Percentiles rank a stretch among this genome's conserved stretches.
phyloP scores from a whole-genome alignment of 2,797 vertebrate species.

The Siniperca scherzeri region DNA sequence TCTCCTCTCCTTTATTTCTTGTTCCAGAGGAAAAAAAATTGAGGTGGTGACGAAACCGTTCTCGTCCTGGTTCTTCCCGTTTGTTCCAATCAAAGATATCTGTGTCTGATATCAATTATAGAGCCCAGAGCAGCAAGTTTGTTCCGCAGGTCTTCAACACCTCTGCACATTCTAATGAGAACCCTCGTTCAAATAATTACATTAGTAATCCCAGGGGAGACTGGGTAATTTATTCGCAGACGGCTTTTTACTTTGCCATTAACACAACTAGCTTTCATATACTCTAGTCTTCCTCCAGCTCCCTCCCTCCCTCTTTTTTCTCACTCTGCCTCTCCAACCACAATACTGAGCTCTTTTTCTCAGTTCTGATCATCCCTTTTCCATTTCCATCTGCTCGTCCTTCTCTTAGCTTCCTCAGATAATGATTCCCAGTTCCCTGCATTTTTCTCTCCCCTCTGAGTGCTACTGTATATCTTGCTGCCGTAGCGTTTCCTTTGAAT shows the following conservation, averaged over 20 bases:
- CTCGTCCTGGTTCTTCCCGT: constrained; percentile 47
- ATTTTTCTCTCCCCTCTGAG: constrained; percentile 33
- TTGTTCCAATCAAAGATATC: constrained; percentile 78
- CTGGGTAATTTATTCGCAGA: constrained; percentile 80
- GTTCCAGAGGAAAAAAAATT: constrained; percentile 23
- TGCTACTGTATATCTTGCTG: constrained; percentile 33
- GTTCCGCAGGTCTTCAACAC: constrained; percentile 76
- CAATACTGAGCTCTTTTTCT: constrained; percentile 46
- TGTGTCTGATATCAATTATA: constrained; percentile 82
- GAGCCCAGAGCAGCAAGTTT: constrained; percentile 71
- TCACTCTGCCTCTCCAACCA: constrained; percentile 50
- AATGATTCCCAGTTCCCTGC: constrained; percentile 50
- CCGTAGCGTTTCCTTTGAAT: constrained; percentile 44
- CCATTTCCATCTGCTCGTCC: constrained; percentile 56
- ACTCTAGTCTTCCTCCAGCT: constrained; percentile 43
- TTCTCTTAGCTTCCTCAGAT: constrained; percentile 51
- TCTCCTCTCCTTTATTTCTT: constrained; percentile 34
- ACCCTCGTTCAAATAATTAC: constrained; percentile 87
- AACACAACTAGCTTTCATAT: constrained; percentile 75
- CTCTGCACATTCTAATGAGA: constrained; percentile 86
- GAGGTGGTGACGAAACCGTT: constrained; percentile 44
- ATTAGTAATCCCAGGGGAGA: constrained; percentile 85
- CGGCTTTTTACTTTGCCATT: constrained; percentile 80
- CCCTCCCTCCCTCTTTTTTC: constrained; percentile 33
- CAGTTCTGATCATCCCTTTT: constrained; percentile 46